phyloP scores from a whole-genome alignment of 2,797 vertebrate genomes.

The Podarcis lilfordi region DNA sequence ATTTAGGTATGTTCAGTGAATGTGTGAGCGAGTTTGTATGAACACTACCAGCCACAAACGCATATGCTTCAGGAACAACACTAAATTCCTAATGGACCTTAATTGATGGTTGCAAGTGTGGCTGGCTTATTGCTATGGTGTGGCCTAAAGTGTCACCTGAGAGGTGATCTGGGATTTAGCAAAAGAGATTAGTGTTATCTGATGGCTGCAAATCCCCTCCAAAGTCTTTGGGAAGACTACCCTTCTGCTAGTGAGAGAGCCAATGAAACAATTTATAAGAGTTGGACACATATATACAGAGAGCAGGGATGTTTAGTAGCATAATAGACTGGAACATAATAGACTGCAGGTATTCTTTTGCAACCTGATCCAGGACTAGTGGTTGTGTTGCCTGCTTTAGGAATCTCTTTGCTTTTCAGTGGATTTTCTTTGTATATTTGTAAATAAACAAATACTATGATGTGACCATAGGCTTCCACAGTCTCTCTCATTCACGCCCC shows the following conservation, averaged over 20 bases:
- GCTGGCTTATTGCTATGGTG: neutral
- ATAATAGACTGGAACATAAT: neutral
- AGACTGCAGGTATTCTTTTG: neutral
- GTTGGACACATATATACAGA: neutral
- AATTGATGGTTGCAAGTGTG: neutral
- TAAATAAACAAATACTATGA: neutral
- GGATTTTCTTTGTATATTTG: neutral
- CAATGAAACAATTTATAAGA: neutral
- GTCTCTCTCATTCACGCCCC: neutral
- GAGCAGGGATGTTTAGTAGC: neutral
- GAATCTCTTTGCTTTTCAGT: neutral
- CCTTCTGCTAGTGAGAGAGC: neutral
- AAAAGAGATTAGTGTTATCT: neutral
- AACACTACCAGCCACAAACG: neutral
- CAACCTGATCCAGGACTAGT: neutral
- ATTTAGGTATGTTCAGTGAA: neutral
- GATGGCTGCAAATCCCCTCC: too few relatives aligned
- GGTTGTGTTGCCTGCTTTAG: neutral
- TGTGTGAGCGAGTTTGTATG: neutral
- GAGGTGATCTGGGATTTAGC: neutral
- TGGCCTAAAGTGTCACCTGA: neutral
- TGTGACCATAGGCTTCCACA: neutral
- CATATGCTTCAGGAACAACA: neutral
- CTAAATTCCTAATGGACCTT: neutral
- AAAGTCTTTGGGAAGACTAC: neutral